A percentile compares a stretch with the other conserved stretches of the same genome.
phyloP scores from a whole-genome alignment of 2,888 invertebrate species.

The Tetragonula carbonaria region DNA sequence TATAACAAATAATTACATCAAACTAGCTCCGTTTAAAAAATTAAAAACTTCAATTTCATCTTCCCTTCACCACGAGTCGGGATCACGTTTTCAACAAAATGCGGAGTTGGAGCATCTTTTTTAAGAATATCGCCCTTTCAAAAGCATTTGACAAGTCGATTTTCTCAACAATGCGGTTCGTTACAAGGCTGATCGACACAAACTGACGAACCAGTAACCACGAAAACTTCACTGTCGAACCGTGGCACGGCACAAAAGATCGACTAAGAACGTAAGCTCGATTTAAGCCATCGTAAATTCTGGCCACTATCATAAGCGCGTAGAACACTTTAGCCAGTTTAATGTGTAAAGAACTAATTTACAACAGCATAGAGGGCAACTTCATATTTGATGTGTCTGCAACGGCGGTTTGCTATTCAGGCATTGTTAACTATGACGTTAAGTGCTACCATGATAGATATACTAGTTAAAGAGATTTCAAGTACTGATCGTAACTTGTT shows the following conservation, averaged over 20 bases:
- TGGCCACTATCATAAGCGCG: not conserved
- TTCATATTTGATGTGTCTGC: conserved; percentile 22
- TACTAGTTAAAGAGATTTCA: conserved; percentile 28
- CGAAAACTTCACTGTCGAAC: not conserved
- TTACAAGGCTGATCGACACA: not conserved
- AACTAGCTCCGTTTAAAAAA: not conserved
- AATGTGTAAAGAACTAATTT: conserved; percentile 46
- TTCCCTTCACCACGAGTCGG: not conserved
- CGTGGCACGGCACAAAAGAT: conserved; percentile 1
- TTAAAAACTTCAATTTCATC: not conserved
- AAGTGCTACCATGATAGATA: conserved; percentile 42
- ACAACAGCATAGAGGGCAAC: conserved; percentile 15
- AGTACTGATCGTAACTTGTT: conserved; percentile 44
- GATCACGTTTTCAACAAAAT: not conserved
- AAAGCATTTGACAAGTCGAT: not conserved
- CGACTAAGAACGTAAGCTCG: conserved; percentile 3
- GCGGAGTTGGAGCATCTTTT: not conserved
- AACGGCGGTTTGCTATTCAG: conserved; percentile 29
- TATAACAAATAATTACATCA: not conserved
- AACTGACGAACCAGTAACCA: not conserved
- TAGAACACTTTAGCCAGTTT: conserved; percentile 8
- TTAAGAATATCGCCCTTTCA: not conserved
- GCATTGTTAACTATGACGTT: conserved; percentile 53
- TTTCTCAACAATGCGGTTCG: not conserved
- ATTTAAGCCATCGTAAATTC: not conserved